Evolutionary conservation across 2,888 invertebrate species (phyloP), one percentile per base, ranked within the genome.

Genomic region (Psylliodes chrysocephalus): DNA sequence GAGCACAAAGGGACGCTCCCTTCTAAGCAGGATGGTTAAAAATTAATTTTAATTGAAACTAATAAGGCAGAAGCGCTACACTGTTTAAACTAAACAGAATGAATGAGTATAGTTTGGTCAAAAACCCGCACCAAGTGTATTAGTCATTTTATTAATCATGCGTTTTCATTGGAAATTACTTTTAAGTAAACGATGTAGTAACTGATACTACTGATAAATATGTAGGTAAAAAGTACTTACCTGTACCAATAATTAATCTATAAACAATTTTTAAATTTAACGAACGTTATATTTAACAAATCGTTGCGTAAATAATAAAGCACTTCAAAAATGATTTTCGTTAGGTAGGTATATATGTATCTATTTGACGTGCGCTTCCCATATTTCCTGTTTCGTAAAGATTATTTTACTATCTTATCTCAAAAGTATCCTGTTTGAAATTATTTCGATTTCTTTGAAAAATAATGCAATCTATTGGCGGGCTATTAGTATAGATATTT

Each of bases 11-110:
- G 71, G 71, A 61, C 73, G 68, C 70, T 64, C 65, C 72, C 60
- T 71, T 76, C 81, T 81, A 80, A 71, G 76, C 81, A 81, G 81
- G 81, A 81, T 81, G 80, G 80, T 79, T 78, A 75, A 79, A 80
- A 81, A 81, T 81, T 81, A 80, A 75, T 77, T 77, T 80, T 80
- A 81, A 81, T 81, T 80, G 77, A 75, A 72, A 70, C 73, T 77
- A 81, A 81, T 80, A 73, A 74, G 73, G 71, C 71, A 63, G 53
- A 51, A 63, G 64, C 61, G 66, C 61, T 53, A 51, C 68, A 54
- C 63, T 59, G 60, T 66, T 60, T 66, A 67, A 64, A 28, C 59
- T 55, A 60, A 66, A 69, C 69, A 59, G 61, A 54, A 60, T 59
- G 67, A 69, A 67, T 61, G 67, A 66, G 53, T 44, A 40, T 38